Evolutionary conservation across 2,113 vertebrate species (phyloP), one percentile per base, ranked within the genome.

Genomic region (Scomber scombrus): DNA sequence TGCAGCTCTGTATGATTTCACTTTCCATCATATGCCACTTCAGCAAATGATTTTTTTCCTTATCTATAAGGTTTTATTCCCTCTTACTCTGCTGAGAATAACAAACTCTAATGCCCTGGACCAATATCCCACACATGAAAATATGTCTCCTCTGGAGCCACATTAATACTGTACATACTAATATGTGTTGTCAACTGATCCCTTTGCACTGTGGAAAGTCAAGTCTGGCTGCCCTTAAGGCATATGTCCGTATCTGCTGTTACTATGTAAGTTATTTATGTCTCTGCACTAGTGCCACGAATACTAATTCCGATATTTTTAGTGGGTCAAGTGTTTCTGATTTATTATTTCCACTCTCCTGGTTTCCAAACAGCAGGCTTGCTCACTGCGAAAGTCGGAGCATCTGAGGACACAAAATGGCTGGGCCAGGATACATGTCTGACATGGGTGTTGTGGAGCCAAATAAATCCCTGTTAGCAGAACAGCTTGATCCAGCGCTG

Each of bases 381-480:
- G 74, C 82, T 63, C 26, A 64, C 50, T 55, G 75, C 65, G 71
- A 63, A 81, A 47, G 45, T 71, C 13, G 15, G 83, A 87, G 83
- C 88, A 88, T 93, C 71, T 87, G 77, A 93, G 85, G 88, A 91
- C 88, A 92, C 83, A 89, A 82, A 86, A 83, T 88, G 86, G 85
- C 90, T 51, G 71, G 49, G 60, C 78, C 81, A 81, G 85, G 68
- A 91, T 84, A 87, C 74, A 82, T 85, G 84, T 89, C 88, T 82
- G 87, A 91, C 87, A 89, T 85, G 78, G 65, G 69, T 89, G 90
- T 74, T 87, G 74, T 63, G 60, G 85, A 88, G 89, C 87, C 86
- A 85, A 91, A 91, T 90, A 91, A 93, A 92, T 91, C 85, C 80
- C 74, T n/a, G 73, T 84, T 79, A 85, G 81, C 54, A 79, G 88